A percentile compares a stretch with the other conserved stretches of the same genome.
phyloP scores from a whole-genome alignment of 2,888 invertebrate genomes.

The Drosophila multiciliata region DNA sequence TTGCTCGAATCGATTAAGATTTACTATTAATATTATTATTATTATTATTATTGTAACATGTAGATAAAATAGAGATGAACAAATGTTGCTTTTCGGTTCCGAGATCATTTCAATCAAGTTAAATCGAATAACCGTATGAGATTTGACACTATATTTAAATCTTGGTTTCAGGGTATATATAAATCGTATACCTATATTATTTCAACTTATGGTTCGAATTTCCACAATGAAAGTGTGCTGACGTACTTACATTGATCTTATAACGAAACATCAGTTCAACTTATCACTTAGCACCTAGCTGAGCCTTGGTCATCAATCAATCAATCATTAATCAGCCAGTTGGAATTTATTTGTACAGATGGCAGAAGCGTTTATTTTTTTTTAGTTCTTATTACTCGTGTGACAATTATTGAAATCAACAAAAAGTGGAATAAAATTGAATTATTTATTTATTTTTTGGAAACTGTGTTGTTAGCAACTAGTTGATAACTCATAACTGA shows the following conservation, averaged over 20 bases:
- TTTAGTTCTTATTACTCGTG: not conserved
- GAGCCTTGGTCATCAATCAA: not conserved
- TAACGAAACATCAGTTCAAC: not conserved
- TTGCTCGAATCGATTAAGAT: not conserved
- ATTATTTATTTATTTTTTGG: not conserved
- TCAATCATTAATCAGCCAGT: not conserved
- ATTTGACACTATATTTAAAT: not conserved
- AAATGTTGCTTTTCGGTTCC: not conserved
- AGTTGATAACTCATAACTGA: not conserved
- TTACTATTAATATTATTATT: not conserved
- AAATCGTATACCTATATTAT: not conserved
- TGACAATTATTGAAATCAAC: not conserved
- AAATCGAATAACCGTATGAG: not conserved
- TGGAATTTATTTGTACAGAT: not conserved
- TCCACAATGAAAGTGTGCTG: not conserved
- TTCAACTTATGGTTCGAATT: not conserved
- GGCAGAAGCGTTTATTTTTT: not conserved
- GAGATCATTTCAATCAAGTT: not conserved
- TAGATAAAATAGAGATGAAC: no score
- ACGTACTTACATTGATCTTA: not conserved
- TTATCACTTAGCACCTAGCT: not conserved
- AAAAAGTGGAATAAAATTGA: not conserved
- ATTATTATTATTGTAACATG: not conserved
- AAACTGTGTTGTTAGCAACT: not conserved
- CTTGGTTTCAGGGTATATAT: not conserved